Conservation (phyloP, 2,113 vertebrate genomes). For the Hydrolagus affinis region DNA sequence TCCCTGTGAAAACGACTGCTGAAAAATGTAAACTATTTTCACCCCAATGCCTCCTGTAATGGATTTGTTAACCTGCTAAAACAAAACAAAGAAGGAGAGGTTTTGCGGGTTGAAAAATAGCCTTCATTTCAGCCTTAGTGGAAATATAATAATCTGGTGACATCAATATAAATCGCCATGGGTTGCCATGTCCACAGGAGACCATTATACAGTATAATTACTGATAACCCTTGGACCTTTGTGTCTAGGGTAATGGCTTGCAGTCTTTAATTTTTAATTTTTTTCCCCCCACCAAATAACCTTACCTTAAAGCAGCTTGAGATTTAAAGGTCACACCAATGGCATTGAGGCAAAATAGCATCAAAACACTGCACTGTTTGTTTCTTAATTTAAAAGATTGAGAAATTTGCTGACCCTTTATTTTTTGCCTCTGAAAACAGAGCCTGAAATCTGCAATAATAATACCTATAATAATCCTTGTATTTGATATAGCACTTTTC, state of each 20-base stretch:
- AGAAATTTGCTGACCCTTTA: neutral
- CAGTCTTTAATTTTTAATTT: neutral
- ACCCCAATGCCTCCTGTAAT: neutral
- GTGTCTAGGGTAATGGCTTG: neutral
- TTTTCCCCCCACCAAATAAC: constrained; percentile 14
- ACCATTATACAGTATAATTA: constrained; percentile 12
- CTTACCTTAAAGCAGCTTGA: neutral
- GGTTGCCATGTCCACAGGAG: constrained; percentile 11
- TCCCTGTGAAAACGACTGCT: neutral
- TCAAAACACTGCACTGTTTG: neutral
- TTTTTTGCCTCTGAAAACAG: neutral
- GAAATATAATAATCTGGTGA: constrained; percentile 23
- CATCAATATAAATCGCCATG: constrained; percentile 7
- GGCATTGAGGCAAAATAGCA: neutral
- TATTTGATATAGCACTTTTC: too few relatives aligned
- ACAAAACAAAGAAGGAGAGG: neutral
- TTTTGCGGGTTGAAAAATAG: constrained; percentile 7
- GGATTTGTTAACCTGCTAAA: neutral
- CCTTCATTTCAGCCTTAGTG: constrained; percentile 1
- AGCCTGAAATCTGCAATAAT: neutral
- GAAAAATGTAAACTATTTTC: neutral
- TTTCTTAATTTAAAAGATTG: neutral
- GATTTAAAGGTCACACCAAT: neutral
- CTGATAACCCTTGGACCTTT: constrained; percentile 26
- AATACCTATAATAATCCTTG: too few relatives aligned